Evolutionary conservation across 2,888 invertebrate species (phyloP).

Genomic region (Thysanoteuthis rhombus): DNA sequence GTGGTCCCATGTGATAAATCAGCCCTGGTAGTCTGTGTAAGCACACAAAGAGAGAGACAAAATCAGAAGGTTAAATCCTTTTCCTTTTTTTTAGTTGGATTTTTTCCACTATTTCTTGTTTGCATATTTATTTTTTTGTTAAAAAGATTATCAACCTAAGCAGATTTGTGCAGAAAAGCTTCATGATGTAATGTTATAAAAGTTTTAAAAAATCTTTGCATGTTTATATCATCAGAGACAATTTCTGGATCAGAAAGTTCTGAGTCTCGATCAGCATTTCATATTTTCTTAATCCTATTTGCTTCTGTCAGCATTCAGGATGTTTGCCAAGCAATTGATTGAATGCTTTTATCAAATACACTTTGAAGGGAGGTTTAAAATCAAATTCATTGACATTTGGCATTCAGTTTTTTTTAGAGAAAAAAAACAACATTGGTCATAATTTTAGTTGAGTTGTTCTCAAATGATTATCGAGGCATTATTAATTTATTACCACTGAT

Average conservation of each 20-base stretch:
- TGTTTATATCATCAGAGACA: background rate
- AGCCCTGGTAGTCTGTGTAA: too few species aligned
- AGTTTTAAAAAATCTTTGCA: background rate
- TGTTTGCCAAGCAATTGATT: background rate
- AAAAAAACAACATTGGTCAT: too few species aligned
- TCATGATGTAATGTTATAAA: background rate
- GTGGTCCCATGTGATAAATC: too few species aligned
- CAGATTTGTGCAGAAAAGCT: background rate
- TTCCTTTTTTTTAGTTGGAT: background rate
- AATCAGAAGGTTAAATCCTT: background rate
- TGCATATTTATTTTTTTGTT: background rate
- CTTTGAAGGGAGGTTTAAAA: background rate
- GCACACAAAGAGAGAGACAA: too few species aligned
- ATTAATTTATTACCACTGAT: too few species aligned
- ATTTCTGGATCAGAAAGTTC: background rate
- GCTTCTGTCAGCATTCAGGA: background rate
- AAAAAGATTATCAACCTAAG: background rate
- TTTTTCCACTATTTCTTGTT: background rate
- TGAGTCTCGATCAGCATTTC: background rate
- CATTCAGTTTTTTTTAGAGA: background rate
- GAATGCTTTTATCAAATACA: background rate
- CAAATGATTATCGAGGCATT: too few species aligned
- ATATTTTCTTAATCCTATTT: background rate
- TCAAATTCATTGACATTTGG: background rate
- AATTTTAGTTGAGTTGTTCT: too few species aligned